Base-by-base conservation (phyloP, 37 sponge, comb jelly and placozoan species). In the Haliclona indistincta region DNA sequence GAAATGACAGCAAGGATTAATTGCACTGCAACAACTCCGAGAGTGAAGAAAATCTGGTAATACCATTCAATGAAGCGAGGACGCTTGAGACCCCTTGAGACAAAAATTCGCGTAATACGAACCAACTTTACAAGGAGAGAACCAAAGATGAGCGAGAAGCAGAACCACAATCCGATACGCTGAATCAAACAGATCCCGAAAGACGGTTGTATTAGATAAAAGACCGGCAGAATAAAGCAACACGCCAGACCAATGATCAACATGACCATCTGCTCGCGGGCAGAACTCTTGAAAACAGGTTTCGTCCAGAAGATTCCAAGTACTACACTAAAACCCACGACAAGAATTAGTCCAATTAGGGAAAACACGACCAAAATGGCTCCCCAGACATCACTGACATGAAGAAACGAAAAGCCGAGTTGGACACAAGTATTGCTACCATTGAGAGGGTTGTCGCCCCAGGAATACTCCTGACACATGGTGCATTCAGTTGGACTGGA, bases 101-200 rank as follows among this genome's bases (percentile, higher is more conserved):
- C n/a, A 63, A 93, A 93, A 4, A 93, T 83, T 20, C 94, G 67
- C 8, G 86, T 77, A 5, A 93, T 84, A n/a, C 94, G 81, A 1
- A 84, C 40, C 36, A 89, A 85, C 72, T 93, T 93, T 38, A 93
- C 71, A 28, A 89, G 43, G 10, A 93, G 89, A 2, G 94, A 83
- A 43, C 86, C 78, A 33, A 85, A 81, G 53, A 85, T 63, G 36
- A 93, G 72, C 0, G 94, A 81, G 28, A 81, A 76, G 39, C 84
- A 81, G 42, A 76, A 54, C 89, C 89, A 89, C 7, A 85, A 28
- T 2, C 73, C 51, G 33, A 86, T 5, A 5, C 84, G 33, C 63
- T 86, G 81, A 39, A 92, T 56, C 40, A 63, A 56, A 69, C 93
- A 92, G 23, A 83, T 43, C 20, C 63, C 68, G 3, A 26, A 38